Conservation (phyloP, 1,140 invertebrate species). For the Archegozetes longisetosus region DNA sequence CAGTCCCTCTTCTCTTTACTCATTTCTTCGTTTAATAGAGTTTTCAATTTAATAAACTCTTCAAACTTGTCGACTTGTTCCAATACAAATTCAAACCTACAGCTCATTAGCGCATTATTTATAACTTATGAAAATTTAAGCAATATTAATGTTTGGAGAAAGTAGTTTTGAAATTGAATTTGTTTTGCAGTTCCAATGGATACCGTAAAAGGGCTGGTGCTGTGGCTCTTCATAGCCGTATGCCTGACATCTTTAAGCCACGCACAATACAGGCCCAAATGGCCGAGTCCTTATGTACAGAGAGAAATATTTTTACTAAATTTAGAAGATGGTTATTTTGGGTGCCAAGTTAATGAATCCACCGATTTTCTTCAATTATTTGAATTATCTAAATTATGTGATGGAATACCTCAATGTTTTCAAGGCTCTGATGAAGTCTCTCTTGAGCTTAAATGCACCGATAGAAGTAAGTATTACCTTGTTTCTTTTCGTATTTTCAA, state of each 20-base stretch:
- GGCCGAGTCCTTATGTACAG: constrained; percentile 20
- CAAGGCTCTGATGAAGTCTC: constrained; percentile 74
- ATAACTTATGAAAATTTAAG: no score
- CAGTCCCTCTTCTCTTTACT: no score
- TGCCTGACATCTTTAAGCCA: background rate
- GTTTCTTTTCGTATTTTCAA: constrained; percentile 2
- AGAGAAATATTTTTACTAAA: constrained; percentile 89
- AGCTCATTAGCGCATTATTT: no score
- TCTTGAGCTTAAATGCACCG: constrained; percentile 78
- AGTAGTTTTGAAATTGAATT: background rate
- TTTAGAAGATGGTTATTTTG: constrained; percentile 90
- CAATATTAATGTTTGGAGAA: no score
- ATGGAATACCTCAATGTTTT: constrained; percentile 73
- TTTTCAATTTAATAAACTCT: no score
- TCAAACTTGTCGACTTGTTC: no score
- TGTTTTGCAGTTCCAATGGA: background rate
- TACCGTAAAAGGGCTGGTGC: background rate
- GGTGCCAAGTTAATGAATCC: constrained; percentile 89
- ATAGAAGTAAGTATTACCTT: constrained; percentile 34
- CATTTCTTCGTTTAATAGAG: no score
- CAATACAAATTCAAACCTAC: no score
- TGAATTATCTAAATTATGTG: constrained; percentile 83
- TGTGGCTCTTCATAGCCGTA: background rate
- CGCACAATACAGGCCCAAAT: constrained; percentile 22
- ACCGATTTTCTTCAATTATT: constrained; percentile 82